A percentile compares a stretch with the other conserved stretches of the same genome.
phyloP scores from a whole-genome alignment of 2,888 invertebrate genomes.

The Magallana nippona region DNA sequence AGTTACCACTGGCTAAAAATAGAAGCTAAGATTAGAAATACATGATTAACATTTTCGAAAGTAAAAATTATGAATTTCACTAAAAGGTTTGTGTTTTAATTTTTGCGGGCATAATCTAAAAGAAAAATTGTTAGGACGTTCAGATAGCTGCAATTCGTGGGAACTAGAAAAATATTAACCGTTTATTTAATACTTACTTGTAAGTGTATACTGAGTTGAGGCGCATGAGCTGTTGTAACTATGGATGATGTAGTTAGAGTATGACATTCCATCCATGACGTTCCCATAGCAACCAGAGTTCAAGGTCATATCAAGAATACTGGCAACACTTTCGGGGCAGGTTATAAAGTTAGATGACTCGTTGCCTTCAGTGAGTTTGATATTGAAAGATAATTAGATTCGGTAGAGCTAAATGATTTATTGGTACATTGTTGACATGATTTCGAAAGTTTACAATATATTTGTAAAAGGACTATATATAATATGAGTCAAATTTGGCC shows the following conservation, averaged over 20 bases:
- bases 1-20: constrained; percentile 7
- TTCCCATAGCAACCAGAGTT: constrained; percentile 22
- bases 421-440: too few species aligned
- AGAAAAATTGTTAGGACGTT: too few species aligned
- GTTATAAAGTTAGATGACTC: neutral
- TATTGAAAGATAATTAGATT: neutral
- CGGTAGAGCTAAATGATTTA: neutral
- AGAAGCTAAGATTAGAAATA: too few species aligned
- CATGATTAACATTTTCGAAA: too few species aligned
- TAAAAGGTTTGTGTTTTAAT: too few species aligned
- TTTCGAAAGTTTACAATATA: too few species aligned
- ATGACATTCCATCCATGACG: neutral
- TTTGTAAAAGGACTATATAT: too few species aligned
- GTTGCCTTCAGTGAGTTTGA: neutral
- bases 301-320: constrained; percentile 32
- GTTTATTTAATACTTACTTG: neutral
- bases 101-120: too few species aligned
- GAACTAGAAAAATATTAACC: too few species aligned
- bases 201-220: constrained; percentile 31
- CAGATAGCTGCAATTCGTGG: too few species aligned
- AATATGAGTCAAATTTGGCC: too few species aligned
- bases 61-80: too few species aligned
- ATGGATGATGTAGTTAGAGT: neutral
- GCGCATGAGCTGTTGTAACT: constrained; percentile 32
- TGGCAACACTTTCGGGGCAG: constrained; percentile 4